These are phyloP conservation scores for Naja naja DNA, from an alignment of 2,113 vertebrate genomes.

Conservation along the genomic window DNA sequence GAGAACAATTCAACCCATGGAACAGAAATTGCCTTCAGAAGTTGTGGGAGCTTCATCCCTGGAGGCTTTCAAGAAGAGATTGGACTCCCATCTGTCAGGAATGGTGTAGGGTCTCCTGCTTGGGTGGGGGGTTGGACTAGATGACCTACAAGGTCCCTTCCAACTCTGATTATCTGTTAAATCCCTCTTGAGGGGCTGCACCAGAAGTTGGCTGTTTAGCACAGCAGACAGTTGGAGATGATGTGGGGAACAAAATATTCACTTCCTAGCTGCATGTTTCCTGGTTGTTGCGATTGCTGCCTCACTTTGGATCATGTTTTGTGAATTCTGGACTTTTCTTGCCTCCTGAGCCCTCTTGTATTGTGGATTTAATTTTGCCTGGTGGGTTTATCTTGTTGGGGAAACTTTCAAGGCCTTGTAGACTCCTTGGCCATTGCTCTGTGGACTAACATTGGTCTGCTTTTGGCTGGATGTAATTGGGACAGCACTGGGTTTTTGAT, in stretches of 20 bases:
- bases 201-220: background rate
- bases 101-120: too few species aligned
- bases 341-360: background rate
- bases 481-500: background rate
- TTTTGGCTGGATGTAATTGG: background rate
- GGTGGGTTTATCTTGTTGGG: background rate
- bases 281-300: background rate
- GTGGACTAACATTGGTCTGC: background rate
- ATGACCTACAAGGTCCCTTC: too few species aligned
- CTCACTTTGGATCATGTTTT: background rate
- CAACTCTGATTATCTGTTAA: too few species aligned
- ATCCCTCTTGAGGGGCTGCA: background rate
- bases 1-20: too few species aligned
- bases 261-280: background rate
- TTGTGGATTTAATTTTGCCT: background rate
- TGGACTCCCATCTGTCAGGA: too few species aligned
- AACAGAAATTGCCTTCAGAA: too few species aligned
- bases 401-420: background rate
- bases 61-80: too few species aligned
- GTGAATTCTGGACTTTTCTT: background rate
- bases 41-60: too few species aligned
- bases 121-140: too few species aligned
- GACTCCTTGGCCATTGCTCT: background rate
- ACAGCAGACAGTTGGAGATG: background rate
- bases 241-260: background rate